Base-by-base conservation (phyloP, 2,888 invertebrate genomes). In the Lepidocyrtoides sp. region DNA sequence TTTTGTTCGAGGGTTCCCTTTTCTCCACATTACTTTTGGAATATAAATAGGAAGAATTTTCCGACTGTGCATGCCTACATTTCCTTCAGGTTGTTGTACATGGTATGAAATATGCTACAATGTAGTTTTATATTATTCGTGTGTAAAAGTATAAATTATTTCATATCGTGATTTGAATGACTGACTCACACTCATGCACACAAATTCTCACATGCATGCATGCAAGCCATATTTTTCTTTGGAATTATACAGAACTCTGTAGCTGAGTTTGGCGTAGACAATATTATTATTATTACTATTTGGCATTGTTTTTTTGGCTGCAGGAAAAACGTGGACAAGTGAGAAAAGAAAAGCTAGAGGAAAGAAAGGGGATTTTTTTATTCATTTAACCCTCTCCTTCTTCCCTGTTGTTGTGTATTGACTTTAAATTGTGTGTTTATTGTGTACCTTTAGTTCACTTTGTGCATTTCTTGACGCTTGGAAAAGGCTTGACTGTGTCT, bases 101-200 rank as follows among this genome's bases (percentile, higher is more conserved):
- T 69, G 69, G 5, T n/a, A 32, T 66, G 72, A 44, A 51, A 51
- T 51, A 51, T 26, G 51, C 5, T 23, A 51, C 77, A 77, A 51
- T 51, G 77, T 48, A n/a, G n/a, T n/a, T 77, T 26, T n/a, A 26
- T 48, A 51, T 51, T 48, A 51, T 51, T 51, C 26, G 1, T 5
- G 51, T 14, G 51, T 77, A 77, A 77, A 77, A 51, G 48, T 77
- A 77, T 77, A 77, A 77, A 77, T 77, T 77, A 77, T 77, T 77
- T 77, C 51, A 51, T 77, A 77, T 77, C 77, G 26, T 51, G 77
- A 77, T 77, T 77, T 77, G 77, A 51, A 51, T 77, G 77, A 77
- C 77, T 48, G 77, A 26, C 44, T 51, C n/a, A 77, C 51, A 32
- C 66, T 32, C 32, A 69, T n/a, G n/a, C n/a, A n/a, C n/a, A n/a